Evolutionary conservation across 2,797 vertebrate species (phyloP), one percentile per base, ranked within the genome.

Genomic region (Chrosomus eos): DNA sequence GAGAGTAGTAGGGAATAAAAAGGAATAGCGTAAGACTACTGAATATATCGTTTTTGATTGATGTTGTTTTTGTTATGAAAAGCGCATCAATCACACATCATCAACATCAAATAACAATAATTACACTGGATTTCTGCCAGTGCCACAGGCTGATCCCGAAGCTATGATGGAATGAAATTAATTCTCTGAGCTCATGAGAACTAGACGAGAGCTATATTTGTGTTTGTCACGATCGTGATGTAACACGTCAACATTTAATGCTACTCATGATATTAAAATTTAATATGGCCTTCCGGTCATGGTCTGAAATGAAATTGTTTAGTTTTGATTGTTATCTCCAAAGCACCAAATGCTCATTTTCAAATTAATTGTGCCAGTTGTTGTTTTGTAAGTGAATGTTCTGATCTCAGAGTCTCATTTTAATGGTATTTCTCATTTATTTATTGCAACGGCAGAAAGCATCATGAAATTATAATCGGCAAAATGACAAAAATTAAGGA

Each of bases 41-140:
- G 36, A 71, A 60, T 62, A 11, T 64, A 33, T 74, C 3, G 10
- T 28, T 45, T 51, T 51, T 66, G 58, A 82, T 64, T 64, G 58
- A 64, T 82, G 28, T 31, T 82, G 80, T 82, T 82, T 82, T 74
- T 64, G 40, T 64, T 82, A 51, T 51, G 19, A 23, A 21, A 21
- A 51, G 6, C 4, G 9, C 66, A 36, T 68, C 33, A 38, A 68
- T 68, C 33, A 68, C 19, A 38, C 19, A 38, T 67, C 31, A 67
- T 36, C 31, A 67, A 10, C 16, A 67, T 68, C 33, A 80, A 31
- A 64, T 64, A 64, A 26, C 23, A 26, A 64, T 31, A 73, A 73
- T 36, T n/a, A 31, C 38, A 7, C n/a, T 58, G n/a, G 67, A 28
- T 45, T 33, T 62, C 53, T 21, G 11, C 53, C 53, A 45, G 38